phyloP scores from a whole-genome alignment of 2,888 invertebrate genomes.

The Chelonus formosanus region DNA sequence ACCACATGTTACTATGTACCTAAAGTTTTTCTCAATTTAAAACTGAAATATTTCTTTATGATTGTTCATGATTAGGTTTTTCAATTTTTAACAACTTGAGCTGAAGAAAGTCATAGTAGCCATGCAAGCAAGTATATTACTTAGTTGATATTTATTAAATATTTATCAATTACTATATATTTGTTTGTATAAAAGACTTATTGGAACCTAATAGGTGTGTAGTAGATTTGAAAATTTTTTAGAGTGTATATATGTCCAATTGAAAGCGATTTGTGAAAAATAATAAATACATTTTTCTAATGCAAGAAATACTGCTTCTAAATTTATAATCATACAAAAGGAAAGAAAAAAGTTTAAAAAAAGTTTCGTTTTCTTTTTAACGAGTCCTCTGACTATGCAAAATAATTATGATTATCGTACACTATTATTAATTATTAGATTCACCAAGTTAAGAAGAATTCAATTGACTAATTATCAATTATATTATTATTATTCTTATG shows the following conservation, averaged over 20 bases:
- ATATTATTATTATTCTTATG: no score
- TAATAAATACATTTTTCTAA: conserved; percentile 40
- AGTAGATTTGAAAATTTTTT: conserved; percentile 59
- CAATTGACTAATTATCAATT: no score
- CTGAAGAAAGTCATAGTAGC: no score
- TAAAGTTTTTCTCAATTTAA: conserved; percentile 5
- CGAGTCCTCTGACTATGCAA: no score
- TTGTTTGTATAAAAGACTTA: conserved; percentile 15
- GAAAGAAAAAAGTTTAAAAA: not conserved
- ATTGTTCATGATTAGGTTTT: conserved; percentile 40
- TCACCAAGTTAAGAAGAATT: no score
- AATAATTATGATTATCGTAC: no score
- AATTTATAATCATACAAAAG: not conserved
- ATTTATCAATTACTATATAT: no score
- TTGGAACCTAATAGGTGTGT: conserved; percentile 54
- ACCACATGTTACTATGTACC: conserved; percentile 44
- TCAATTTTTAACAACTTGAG: conserved; percentile 50
- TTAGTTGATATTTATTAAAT: no score
- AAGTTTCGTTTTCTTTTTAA: no score
- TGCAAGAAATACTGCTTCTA: conserved; percentile 30
- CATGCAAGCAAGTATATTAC: no score
- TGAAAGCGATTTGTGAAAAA: conserved; percentile 36
- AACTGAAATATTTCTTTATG: not conserved
- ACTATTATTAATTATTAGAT: no score
- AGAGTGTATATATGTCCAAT: conserved; percentile 62